Conservation (phyloP, 1,140 invertebrate genomes). For the Eubasilissa regina region DNA sequence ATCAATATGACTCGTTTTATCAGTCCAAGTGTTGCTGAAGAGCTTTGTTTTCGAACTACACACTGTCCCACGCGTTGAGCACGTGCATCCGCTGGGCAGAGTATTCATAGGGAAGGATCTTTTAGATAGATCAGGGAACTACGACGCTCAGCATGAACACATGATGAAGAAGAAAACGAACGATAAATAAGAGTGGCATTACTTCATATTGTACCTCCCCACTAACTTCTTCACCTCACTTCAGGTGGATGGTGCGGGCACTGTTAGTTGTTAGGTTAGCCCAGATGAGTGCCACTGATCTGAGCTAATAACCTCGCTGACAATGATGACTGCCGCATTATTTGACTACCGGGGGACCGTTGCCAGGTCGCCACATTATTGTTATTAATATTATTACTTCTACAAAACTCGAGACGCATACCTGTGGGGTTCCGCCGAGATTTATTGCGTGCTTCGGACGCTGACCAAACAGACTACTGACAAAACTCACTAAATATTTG, state of each 20-base stretch:
- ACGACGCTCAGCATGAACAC: too few relatives aligned
- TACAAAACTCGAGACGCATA: constrained; percentile 21
- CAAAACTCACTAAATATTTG: constrained; percentile 16
- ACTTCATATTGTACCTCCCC: too few relatives aligned
- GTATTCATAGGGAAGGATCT: too few relatives aligned
- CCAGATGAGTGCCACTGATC: constrained; percentile 52
- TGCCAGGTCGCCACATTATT: constrained; percentile 26
- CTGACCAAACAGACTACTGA: not conserved
- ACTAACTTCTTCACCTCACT: not conserved
- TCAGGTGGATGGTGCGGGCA: not conserved
- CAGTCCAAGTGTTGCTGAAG: too few relatives aligned
- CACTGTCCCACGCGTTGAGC: too few relatives aligned
- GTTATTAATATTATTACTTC: constrained; percentile 25
- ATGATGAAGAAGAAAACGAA: too few relatives aligned
- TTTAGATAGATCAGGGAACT: too few relatives aligned
- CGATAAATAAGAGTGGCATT: too few relatives aligned
- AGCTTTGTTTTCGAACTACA: too few relatives aligned
- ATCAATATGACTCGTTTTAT: too few relatives aligned
- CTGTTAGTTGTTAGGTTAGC: constrained; percentile 16
- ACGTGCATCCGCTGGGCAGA: too few relatives aligned
- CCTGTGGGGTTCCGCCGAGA: constrained; percentile 7
- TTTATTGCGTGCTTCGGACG: constrained; percentile 29
- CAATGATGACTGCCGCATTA: constrained; percentile 24
- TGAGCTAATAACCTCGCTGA: constrained; percentile 48
- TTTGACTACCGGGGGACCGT: not conserved